These are phyloP conservation scores for Pangasianodon hypophthalmus DNA, from an alignment of 2,113 vertebrate genomes.

Conservation along the genomic window DNA sequence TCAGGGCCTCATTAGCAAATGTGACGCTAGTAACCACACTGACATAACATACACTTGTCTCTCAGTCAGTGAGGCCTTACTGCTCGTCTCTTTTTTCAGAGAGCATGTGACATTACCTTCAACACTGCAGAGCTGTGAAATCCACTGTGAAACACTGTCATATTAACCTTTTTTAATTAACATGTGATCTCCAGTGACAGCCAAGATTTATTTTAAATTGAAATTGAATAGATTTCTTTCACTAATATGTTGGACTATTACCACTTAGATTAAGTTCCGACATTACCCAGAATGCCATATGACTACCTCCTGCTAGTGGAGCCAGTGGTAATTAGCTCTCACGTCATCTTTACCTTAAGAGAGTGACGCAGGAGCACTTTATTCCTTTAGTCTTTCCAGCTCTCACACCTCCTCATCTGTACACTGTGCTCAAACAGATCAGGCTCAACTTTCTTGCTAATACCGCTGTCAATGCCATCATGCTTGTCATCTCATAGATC, in stretches of 20 bases:
- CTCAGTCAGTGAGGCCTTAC: constrained; percentile 39
- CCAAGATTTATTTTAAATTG: not conserved
- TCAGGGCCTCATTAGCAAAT: constrained; percentile 55
- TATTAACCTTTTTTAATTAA: not conserved
- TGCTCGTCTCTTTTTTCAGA: constrained; percentile 48
- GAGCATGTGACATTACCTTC: constrained; percentile 51
- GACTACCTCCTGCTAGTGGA: not conserved
- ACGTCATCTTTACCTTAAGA: not conserved
- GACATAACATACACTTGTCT: constrained; percentile 54
- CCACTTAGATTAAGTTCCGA: not conserved
- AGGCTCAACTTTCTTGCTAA: not conserved
- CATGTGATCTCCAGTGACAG: not conserved
- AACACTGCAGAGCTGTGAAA: not conserved
- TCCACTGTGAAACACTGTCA: not conserved
- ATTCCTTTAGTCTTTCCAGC: not conserved
- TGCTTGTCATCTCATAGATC: not conserved
- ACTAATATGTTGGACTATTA: not conserved
- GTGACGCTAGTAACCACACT: constrained; percentile 51
- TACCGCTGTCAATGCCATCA: not conserved
- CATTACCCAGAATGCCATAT: not conserved
- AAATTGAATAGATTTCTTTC: not conserved
- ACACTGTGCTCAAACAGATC: not conserved
- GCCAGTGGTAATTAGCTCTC: not conserved
- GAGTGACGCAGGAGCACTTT: not conserved
- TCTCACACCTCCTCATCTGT: not conserved